Percentiles rank a stretch among this genome's conserved stretches.
These are phyloP conservation scores for Mesoclemmys tuberculata DNA, from an alignment of 2,113 vertebrate species.

Conservation along the genomic window DNA sequence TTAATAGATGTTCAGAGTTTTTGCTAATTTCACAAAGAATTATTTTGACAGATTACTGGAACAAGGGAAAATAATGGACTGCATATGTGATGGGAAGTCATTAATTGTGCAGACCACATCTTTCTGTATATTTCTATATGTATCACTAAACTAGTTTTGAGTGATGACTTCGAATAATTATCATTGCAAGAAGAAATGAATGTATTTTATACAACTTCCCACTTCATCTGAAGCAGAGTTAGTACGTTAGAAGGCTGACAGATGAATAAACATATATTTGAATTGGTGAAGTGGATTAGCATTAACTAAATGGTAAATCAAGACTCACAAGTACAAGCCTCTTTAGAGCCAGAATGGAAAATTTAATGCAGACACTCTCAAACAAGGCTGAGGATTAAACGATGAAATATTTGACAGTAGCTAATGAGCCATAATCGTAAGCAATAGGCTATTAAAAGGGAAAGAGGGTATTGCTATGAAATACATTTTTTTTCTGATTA, in stretches of 20 bases:
- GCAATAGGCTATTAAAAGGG: constrained; percentile 72
- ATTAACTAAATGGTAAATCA: constrained; percentile 50
- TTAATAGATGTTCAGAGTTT: constrained; percentile 50
- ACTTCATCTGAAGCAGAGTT: constrained; percentile 3
- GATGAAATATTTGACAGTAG: constrained; percentile 75
- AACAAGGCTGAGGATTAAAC: constrained; percentile 71
- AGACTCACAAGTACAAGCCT: constrained; percentile 62
- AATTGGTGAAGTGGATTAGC: constrained; percentile 37
- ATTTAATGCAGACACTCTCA: constrained; percentile 60
- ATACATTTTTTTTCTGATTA: constrained; percentile 69
- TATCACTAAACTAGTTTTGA: constrained; percentile 27
- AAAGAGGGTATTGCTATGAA: constrained; percentile 68
- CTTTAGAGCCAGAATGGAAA: constrained; percentile 48
- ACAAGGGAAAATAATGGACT: constrained; percentile 54
- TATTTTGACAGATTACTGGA: constrained; percentile 64
- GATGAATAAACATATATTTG: constrained; percentile 35
- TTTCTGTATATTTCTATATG: constrained; percentile 60
- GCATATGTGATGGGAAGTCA: constrained; percentile 58
- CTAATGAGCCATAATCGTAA: constrained; percentile 75
- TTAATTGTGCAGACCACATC: constrained; percentile 59
- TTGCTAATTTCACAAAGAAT: constrained; percentile 54
- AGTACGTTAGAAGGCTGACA: constrained; percentile 23
- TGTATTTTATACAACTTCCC: constrained; percentile 35
- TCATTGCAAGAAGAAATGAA: background rate
- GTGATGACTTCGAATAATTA: constrained; percentile 22